A percentile compares a stretch with the other conserved stretches of the same genome.
phyloP scores from a whole-genome alignment of 2,888 invertebrate genomes.

The Teleogryllus oceanicus region DNA sequence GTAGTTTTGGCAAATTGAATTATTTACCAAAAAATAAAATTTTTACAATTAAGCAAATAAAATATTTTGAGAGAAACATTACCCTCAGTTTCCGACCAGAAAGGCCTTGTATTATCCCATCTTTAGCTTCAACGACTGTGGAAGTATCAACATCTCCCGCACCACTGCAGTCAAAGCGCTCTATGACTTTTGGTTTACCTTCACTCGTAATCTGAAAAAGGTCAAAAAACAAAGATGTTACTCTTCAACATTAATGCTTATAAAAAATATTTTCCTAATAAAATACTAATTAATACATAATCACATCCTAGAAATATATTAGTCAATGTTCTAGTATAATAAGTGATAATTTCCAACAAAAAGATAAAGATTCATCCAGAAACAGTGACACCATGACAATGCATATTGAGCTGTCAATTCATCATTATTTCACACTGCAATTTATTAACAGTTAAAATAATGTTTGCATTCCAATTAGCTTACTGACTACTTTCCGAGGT shows the following conservation, averaged over 20 bases:
- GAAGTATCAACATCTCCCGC: slow-evolving; percentile 95
- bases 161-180: slow-evolving; percentile 92
- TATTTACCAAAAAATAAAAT: background rate
- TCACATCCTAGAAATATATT: background rate
- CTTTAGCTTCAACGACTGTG: slow-evolving; percentile 63
- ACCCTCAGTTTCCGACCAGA: slow-evolving; percentile 88
- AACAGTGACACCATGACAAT: background rate
- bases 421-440: background rate
- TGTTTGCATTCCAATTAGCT: no score
- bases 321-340: background rate
- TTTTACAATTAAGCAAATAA: background rate
- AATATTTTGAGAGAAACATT: slow-evolving; percentile 39
- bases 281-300: background rate
- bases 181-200: slow-evolving; percentile 88
- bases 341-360: background rate
- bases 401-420: background rate
- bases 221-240: background rate
- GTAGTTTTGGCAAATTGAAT: no score
- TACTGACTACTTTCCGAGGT: no score
- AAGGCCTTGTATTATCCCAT: slow-evolving; percentile 69
- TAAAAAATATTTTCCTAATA: background rate
- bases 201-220: slow-evolving; percentile 72
- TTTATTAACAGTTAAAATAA: no score
- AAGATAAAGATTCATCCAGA: background rate
- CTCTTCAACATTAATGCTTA: no score